Percentiles rank a stretch among this genome's conserved stretches.
Conservation (phyloP, 1,140 invertebrate species). For the Monomorium pharaonis region DNA sequence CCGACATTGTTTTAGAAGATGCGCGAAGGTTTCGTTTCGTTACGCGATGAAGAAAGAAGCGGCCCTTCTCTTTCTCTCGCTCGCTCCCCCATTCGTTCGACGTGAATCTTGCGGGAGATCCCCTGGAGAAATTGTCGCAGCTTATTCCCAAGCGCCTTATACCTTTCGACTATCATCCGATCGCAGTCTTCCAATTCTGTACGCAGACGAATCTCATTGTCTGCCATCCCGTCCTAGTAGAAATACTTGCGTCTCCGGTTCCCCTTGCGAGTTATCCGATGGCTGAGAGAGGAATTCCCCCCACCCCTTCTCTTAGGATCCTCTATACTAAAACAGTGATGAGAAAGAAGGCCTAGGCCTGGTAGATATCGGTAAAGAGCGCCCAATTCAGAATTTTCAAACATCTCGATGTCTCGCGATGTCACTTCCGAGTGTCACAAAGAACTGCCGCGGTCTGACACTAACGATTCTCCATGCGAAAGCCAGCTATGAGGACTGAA, state of each 20-base stretch:
- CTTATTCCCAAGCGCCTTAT: slow-evolving; percentile 69
- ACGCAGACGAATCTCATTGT: slow-evolving; percentile 72
- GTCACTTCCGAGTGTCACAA: not conserved
- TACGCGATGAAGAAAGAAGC: slow-evolving; percentile 45
- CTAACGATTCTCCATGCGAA: slow-evolving; percentile 48
- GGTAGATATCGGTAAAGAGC: not conserved
- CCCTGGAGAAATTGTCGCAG: slow-evolving; percentile 70
- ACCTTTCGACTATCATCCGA: slow-evolving; percentile 71
- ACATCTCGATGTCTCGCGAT: not conserved
- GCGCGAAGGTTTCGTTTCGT: slow-evolving; percentile 59
- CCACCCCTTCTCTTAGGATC: not conserved
- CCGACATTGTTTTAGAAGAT: slow-evolving; percentile 58
- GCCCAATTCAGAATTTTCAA: not conserved
- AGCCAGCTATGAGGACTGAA: not conserved
- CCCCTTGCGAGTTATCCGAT: slow-evolving; percentile 17
- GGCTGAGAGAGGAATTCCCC: slow-evolving; percentile 9
- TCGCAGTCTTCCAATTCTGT: slow-evolving; percentile 70
- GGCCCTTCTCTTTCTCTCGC: slow-evolving; percentile 3
- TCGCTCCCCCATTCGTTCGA: slow-evolving; percentile 46
- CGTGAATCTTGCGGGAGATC: slow-evolving; percentile 60
- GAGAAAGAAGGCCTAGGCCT: not conserved
- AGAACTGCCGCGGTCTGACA: slow-evolving; percentile 3
- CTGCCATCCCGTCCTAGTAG: slow-evolving; percentile 13
- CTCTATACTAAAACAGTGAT: not conserved
- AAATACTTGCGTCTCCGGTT: slow-evolving; percentile 6